Conservation (phyloP, 2,888 invertebrate genomes). For the Vannuccia rotundouncinata region DNA sequence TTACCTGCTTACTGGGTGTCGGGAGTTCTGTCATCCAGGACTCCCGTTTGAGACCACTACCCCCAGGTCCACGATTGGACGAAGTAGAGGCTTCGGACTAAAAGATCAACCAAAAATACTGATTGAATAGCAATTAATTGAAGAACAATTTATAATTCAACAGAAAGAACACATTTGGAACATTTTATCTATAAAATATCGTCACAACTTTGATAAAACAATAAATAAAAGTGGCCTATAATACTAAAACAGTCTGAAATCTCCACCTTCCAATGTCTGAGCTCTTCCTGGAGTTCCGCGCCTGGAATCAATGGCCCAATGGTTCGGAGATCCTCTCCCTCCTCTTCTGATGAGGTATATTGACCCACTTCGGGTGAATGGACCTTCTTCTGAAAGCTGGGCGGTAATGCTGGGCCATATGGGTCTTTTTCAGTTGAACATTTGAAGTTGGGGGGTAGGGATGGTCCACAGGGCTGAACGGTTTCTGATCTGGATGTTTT, state of each 20-base stretch:
- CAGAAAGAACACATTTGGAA: background rate
- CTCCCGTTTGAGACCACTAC: background rate
- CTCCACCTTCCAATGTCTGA: slow-evolving; percentile 9
- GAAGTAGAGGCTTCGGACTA: background rate
- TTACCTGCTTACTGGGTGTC: background rate
- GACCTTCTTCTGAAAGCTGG: background rate
- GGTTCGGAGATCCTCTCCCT: background rate
- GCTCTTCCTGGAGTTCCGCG: background rate
- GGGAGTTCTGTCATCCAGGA: slow-evolving; percentile 6
- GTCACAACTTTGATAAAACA: no score
- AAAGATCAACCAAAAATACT: no score
- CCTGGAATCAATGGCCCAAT: background rate
- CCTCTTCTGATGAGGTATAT: background rate
- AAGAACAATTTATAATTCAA: no score
- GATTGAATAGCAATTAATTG: no score
- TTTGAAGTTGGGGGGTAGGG: background rate
- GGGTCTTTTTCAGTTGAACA: background rate
- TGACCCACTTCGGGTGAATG: background rate
- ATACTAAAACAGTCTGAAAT: no score
- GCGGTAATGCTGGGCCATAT: background rate
- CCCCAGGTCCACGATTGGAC: background rate
- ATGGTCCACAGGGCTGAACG: background rate
- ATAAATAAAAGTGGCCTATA: no score
- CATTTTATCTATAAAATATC: no score
- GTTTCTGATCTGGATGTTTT: background rate